phyloP scores from a whole-genome alignment of 2,113 vertebrate genomes.

The Elaphurus davidianus region DNA sequence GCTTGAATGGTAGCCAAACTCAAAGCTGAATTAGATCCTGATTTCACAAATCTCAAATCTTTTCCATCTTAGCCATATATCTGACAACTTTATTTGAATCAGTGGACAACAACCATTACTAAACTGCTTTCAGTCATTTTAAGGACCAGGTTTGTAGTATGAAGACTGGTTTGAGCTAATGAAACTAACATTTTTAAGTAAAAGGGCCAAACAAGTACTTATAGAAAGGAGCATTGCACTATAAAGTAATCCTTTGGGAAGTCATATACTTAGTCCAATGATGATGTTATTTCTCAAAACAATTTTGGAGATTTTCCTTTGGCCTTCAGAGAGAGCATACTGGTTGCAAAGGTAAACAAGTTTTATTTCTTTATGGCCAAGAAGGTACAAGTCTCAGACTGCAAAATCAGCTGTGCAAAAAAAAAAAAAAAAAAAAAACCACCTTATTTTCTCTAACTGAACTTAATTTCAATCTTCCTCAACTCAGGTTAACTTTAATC shows the following conservation, averaged over 20 bases:
- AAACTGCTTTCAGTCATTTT: constrained; percentile 5
- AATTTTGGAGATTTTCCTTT: constrained; percentile 64
- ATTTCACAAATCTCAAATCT: constrained; percentile 49
- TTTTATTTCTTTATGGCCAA: constrained; percentile 50
- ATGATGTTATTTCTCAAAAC: constrained; percentile 72
- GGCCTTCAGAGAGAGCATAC: constrained; percentile 38
- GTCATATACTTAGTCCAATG: constrained; percentile 53
- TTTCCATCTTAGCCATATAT: constrained; percentile 34
- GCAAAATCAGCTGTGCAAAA: constrained; percentile 31
- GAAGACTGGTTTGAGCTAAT: neutral
- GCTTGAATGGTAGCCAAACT: constrained; percentile 37
- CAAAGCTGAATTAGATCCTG: constrained; percentile 45
- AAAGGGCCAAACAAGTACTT: constrained; percentile 22
- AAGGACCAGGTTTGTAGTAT: neutral
- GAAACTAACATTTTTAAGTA: constrained; percentile 41
- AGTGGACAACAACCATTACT: neutral
- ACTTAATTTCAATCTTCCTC: constrained; percentile 14
- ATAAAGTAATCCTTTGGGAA: constrained; percentile 57
- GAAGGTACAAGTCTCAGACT: constrained; percentile 14
- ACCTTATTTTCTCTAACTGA: neutral
- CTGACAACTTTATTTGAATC: constrained; percentile 40
- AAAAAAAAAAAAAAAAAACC: neutral
- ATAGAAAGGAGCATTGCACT: neutral
- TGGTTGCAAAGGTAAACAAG: constrained; percentile 56
- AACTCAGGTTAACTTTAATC: constrained; percentile 19